Evolutionary conservation across 2,888 invertebrate genomes (phyloP).

Genomic region (Tigriopus californicus): DNA sequence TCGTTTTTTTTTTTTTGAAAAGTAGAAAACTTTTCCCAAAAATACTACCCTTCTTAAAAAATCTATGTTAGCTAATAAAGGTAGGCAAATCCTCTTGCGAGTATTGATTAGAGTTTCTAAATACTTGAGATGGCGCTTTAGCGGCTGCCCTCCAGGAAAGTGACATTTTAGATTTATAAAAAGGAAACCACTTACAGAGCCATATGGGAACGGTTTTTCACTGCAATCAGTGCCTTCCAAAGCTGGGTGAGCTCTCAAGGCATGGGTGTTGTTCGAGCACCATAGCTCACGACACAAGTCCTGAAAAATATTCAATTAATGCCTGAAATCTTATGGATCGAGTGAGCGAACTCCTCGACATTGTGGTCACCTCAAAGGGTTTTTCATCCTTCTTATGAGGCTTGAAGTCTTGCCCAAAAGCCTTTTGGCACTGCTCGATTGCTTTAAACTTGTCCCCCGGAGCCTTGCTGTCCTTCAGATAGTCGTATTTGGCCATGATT

Average conservation of each 20-base stretch:
- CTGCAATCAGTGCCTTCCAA: conserved; percentile 27
- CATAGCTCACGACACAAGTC: conserved; percentile 26
- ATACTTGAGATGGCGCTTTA: no score
- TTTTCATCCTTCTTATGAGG: conserved; percentile 23
- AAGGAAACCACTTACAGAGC: conserved; percentile 10
- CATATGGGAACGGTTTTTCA: conserved; percentile 14
- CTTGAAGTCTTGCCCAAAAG: conserved; percentile 23
- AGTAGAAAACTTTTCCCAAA: neutral
- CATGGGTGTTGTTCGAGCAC: conserved; percentile 26
- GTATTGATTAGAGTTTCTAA: no score
- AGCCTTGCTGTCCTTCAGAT: conserved; percentile 20
- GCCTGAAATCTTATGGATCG: no score
- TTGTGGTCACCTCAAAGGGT: conserved; percentile 24
- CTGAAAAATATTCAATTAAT: conserved; percentile 19
- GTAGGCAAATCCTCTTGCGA: no score
- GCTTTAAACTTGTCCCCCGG: conserved; percentile 25
- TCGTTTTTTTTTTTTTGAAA: neutral
- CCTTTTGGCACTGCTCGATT: conserved; percentile 24
- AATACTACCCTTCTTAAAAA: no score
- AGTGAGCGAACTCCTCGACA: no score
- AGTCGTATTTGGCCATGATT: conserved; percentile 17
- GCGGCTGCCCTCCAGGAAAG: no score
- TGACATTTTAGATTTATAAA: no score
- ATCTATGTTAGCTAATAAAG: no score
- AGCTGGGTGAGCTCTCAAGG: conserved; percentile 27